A percentile compares a stretch with the other conserved stretches of the same genome.
These are phyloP conservation scores for Scartelaos histophorus DNA, from an alignment of 2,113 vertebrate species.

Conservation along the genomic window DNA sequence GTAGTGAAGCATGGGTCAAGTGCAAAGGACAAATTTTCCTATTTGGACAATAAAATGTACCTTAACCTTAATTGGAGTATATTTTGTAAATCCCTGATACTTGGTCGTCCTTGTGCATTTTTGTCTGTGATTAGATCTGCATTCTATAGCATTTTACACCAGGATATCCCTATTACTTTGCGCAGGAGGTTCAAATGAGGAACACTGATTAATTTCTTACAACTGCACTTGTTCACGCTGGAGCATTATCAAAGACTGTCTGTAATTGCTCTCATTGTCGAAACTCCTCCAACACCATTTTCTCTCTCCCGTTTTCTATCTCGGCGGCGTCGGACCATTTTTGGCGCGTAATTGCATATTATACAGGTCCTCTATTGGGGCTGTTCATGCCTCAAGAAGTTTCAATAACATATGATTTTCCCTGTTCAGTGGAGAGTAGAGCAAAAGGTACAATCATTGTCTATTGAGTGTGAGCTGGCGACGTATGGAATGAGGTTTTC, in stretches of 20 bases:
- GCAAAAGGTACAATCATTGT: constrained; percentile 36
- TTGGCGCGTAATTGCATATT: constrained; percentile 48
- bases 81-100: not conserved
- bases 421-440: constrained; percentile 29
- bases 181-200: constrained; percentile 4
- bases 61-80: too few relatives aligned
- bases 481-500: constrained; percentile 25
- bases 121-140: not conserved
- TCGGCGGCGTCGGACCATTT: constrained; percentile 15
- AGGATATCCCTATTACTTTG: constrained; percentile 8
- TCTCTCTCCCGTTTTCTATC: constrained; percentile 15
- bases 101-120: not conserved
- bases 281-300: constrained; percentile 32
- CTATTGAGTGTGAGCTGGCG: constrained; percentile 35
- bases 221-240: constrained; percentile 23
- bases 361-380: constrained; percentile 21
- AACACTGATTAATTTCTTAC: constrained; percentile 27
- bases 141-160: not conserved
- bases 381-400: constrained; percentile 31
- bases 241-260: constrained; percentile 29
- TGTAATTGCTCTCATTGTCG: constrained; percentile 30
- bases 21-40: too few relatives aligned
- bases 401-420: constrained; percentile 46
- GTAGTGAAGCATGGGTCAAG: too few relatives aligned
- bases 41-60: too few relatives aligned